Evolutionary conservation across 2,888 invertebrate genomes (phyloP).

Genomic region (Lepidonotus clava): DNA sequence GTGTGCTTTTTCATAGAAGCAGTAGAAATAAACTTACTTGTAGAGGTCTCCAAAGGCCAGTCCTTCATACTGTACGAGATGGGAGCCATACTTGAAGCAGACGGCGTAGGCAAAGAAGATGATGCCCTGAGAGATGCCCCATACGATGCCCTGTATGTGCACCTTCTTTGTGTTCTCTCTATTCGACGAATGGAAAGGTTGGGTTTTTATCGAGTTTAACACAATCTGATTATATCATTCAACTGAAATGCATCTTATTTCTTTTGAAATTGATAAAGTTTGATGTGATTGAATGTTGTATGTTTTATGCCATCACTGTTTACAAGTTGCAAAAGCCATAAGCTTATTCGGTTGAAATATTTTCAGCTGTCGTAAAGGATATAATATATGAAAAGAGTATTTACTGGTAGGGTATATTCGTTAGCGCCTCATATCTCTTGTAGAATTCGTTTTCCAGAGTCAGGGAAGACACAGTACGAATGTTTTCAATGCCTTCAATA

Average conservation of each 20-base stretch:
- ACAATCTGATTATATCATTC: no score
- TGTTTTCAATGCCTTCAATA: slow-evolving; percentile 77
- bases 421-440: slow-evolving; percentile 66
- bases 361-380: no score
- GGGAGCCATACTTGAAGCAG: slow-evolving; percentile 83
- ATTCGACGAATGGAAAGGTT: no score
- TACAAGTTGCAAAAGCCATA: no score
- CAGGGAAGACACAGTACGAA: slow-evolving; percentile 77
- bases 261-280: neutral
- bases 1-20: no score
- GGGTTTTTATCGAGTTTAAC: no score
- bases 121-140: slow-evolving; percentile 81
- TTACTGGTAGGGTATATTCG: slow-evolving; percentile 72
- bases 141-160: slow-evolving; percentile 73
- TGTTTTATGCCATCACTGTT: no score
- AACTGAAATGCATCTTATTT: neutral
- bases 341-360: no score
- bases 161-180: slow-evolving; percentile 65
- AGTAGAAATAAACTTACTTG: slow-evolving; percentile 38
- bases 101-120: slow-evolving; percentile 83
- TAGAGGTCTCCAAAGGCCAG: slow-evolving; percentile 35
- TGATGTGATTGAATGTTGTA: neutral
- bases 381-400: no score
- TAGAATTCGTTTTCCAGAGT: slow-evolving; percentile 73
- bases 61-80: slow-evolving; percentile 81